These are phyloP conservation scores for Sebastes oblongus DNA, from an alignment of 2,797 vertebrate genomes.

Conservation along the genomic window DNA sequence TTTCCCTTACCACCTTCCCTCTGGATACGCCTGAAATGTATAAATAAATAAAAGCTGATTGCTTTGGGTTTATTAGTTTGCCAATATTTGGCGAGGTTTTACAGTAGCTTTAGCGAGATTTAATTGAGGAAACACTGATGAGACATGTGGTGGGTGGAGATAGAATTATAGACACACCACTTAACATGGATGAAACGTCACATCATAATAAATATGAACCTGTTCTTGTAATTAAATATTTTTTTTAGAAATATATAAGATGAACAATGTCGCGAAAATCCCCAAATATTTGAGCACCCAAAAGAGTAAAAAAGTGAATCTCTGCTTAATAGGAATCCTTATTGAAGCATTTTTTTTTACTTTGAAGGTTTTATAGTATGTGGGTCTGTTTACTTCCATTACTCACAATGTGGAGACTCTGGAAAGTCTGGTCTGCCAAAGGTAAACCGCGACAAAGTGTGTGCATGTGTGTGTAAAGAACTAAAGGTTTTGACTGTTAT, in stretches of 20 bases:
- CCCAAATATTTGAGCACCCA: not conserved
- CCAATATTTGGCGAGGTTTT: constrained; percentile 16
- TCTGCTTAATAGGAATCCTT: not conserved
- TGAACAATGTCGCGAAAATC: not conserved
- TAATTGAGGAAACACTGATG: constrained; percentile 15
- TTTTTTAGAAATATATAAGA: not conserved
- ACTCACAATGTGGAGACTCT: not conserved
- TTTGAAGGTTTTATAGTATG: not conserved
- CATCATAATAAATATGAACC: not conserved
- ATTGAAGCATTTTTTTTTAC: not conserved
- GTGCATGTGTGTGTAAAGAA: not conserved
- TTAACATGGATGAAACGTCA: not conserved
- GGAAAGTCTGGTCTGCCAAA: not conserved
- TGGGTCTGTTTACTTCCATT: not conserved
- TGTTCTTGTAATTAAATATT: not conserved
- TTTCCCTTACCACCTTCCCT: not conserved
- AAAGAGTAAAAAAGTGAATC: not conserved
- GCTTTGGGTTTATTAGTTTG: constrained; percentile 11
- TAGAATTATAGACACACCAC: not conserved
- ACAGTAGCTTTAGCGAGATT: constrained; percentile 13
- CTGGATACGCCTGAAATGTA: constrained; percentile 17
- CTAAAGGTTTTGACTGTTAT: not conserved
- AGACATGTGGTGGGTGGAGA: constrained; percentile 2
- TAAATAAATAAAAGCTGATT: constrained; percentile 42
- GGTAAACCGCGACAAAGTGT: not conserved